A percentile compares a stretch with the other conserved stretches of the same genome.
Evolutionary conservation across 2,888 invertebrate genomes (phyloP).

Genomic region (Campoletis raptor): DNA sequence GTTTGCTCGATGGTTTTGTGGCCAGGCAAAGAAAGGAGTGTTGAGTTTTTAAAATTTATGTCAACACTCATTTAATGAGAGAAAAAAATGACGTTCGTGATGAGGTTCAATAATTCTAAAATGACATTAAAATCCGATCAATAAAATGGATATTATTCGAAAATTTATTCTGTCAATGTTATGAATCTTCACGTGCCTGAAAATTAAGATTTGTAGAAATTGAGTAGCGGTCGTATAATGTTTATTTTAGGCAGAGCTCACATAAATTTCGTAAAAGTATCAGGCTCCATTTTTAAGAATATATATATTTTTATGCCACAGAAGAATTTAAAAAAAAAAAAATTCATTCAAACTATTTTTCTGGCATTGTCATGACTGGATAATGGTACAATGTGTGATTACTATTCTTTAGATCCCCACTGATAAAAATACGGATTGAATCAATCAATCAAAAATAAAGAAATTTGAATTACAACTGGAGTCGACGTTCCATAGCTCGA

Average conservation of each 20-base stretch:
- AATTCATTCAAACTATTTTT: not conserved
- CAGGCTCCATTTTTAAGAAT: not conserved
- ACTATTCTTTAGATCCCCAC: not conserved
- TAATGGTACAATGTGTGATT: not conserved
- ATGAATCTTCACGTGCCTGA: no score
- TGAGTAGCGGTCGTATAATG: no score
- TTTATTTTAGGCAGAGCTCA: no score
- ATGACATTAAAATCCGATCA: not conserved
- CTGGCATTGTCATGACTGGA: not conserved
- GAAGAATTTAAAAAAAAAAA: not conserved
- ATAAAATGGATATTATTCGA: not conserved
- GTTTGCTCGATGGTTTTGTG: not conserved
- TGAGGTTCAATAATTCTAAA: not conserved
- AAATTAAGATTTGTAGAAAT: no score
- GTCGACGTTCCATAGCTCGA: slow-evolving; percentile 1
- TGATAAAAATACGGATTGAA: not conserved
- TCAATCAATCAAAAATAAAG: not conserved
- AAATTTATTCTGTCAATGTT: not conserved
- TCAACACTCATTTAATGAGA: not conserved
- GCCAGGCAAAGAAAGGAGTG: not conserved
- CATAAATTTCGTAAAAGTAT: not conserved
- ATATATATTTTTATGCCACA: not conserved
- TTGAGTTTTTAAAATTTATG: not conserved
- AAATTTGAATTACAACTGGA: not conserved
- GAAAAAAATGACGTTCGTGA: not conserved